Percentiles rank a stretch among this genome's conserved stretches.
Evolutionary conservation across 2,113 vertebrate genomes (phyloP).

Genomic region (Bufo gargarizans): DNA sequence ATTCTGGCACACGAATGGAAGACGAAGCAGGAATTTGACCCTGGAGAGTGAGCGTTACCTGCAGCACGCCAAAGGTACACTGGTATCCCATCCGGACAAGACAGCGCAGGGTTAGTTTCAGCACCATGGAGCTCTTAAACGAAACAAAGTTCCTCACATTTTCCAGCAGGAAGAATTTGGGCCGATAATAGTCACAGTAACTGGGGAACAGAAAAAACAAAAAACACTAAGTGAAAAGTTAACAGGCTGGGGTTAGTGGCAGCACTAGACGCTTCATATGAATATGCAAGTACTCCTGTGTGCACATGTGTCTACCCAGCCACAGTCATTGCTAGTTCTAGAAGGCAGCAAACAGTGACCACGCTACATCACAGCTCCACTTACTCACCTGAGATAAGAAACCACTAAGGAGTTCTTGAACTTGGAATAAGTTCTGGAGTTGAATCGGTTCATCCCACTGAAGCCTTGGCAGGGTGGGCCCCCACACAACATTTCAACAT

Average conservation of each 20-base stretch:
- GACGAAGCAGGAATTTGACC: no score
- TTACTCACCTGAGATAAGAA: constrained; percentile 91
- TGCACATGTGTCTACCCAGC: no score
- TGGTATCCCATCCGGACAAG: constrained; percentile 97
- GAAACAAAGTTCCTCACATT: constrained; percentile 96
- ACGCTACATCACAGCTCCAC: no score
- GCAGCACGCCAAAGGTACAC: constrained; percentile 94
- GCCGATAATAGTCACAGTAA: constrained; percentile 97
- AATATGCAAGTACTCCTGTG: no score
- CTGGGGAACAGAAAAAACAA: constrained; percentile 65
- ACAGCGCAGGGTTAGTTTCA: constrained; percentile 93
- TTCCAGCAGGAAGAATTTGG: constrained; percentile 92
- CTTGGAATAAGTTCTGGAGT: constrained; percentile 95
- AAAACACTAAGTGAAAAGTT: no score
- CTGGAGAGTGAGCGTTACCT: constrained; percentile 70
- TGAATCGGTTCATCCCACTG: constrained; percentile 98
- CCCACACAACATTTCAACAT: constrained; percentile 94
- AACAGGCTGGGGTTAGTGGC: no score
- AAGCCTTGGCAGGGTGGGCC: constrained; percentile 97
- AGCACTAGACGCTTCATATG: no score
- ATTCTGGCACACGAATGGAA: no score
- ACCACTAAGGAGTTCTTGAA: constrained; percentile 98
- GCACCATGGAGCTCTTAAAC: constrained; percentile 95
- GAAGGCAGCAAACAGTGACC: no score
- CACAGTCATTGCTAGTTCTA: no score